Evolutionary conservation across 1,140 invertebrate genomes (phyloP), one percentile per base, ranked within the genome.

Genomic region (Thaumetopoea pityocampa): DNA sequence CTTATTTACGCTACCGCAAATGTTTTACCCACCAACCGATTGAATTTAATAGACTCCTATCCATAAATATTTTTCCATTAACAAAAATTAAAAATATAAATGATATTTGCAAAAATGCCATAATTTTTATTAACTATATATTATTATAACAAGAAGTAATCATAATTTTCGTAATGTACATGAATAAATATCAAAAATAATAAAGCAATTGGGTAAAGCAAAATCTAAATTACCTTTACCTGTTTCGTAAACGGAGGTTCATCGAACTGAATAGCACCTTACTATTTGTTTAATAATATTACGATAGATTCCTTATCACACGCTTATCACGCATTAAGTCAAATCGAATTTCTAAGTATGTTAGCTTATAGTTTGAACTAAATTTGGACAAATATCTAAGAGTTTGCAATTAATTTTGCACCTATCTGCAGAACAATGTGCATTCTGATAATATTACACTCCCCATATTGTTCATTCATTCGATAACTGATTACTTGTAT

Each of bases 241-340:
- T 63, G 56, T 70, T 73, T 71, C 48, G 56, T 64, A 55, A 77
- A 68, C 70, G 60, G 59, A 79, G 71, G 79, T 80, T 83, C 71
- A 74, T 67, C 58, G 70, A 80, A 78, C 76, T 63, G 63, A 47
- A 51, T 50, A 44, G 33, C 61, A 28, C 50, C 36, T 42, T 56
- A 55, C 33, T 54, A 54, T 34, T 50, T 56, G 28, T 57, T 44
- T 29, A 17, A 33, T n/a, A 36, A 8, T 38, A 37, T 40, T 40
- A 40, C 11, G 10, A 23, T 35, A 22, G 40, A 44, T 37, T 37
- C 22, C 37, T 50, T 55, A 55, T 55, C 46, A 38, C 26, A 20
- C 38, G 44, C 51, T 74, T 76, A 79, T 77, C 74, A 37, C n/a
- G 24, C 51, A 50, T 66, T 61, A 66, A 48, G 52, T 67, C 54